Evolutionary conservation across 2,888 invertebrate genomes (phyloP).

Genomic region (Ypsolopha sequella): DNA sequence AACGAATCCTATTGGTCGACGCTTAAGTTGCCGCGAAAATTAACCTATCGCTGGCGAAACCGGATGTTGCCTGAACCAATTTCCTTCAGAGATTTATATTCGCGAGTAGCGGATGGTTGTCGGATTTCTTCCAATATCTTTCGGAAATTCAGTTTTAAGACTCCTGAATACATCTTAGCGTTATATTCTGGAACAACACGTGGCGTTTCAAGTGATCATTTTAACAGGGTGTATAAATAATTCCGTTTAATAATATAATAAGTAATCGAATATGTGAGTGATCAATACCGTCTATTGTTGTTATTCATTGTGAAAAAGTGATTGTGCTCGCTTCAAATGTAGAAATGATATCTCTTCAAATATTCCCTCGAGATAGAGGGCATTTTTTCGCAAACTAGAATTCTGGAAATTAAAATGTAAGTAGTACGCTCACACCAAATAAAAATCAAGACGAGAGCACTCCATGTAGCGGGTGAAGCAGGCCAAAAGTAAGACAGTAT

Average conservation of each 20-base stretch:
- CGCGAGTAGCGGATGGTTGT: slow-evolving; percentile 40
- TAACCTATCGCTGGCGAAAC: slow-evolving; percentile 34
- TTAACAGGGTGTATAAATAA: not conserved
- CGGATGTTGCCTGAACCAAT: slow-evolving; percentile 59
- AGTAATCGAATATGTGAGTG: too few relatives aligned
- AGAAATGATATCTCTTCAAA: too few relatives aligned
- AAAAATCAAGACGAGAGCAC: too few relatives aligned
- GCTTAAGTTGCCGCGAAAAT: slow-evolving; percentile 41
- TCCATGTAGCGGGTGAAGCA: too few relatives aligned
- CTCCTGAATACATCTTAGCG: not conserved
- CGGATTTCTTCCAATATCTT: slow-evolving; percentile 5
- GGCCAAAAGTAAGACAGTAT: too few relatives aligned
- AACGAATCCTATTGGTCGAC: slow-evolving; percentile 30
- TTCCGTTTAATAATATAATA: not conserved
- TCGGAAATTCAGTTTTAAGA: not conserved
- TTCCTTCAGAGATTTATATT: slow-evolving; percentile 65
- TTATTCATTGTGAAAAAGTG: not conserved
- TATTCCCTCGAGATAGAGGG: too few relatives aligned
- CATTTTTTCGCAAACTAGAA: too few relatives aligned
- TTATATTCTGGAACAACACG: not conserved
- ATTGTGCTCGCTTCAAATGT: not conserved
- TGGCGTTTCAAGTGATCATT: not conserved
- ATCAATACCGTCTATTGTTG: not conserved
- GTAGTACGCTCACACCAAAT: too few relatives aligned
- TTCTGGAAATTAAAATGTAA: too few relatives aligned